A percentile compares a stretch with the other conserved stretches of the same genome.
Conservation (phyloP, 1,140 invertebrate genomes). For the Brachionus plicatilis region DNA sequence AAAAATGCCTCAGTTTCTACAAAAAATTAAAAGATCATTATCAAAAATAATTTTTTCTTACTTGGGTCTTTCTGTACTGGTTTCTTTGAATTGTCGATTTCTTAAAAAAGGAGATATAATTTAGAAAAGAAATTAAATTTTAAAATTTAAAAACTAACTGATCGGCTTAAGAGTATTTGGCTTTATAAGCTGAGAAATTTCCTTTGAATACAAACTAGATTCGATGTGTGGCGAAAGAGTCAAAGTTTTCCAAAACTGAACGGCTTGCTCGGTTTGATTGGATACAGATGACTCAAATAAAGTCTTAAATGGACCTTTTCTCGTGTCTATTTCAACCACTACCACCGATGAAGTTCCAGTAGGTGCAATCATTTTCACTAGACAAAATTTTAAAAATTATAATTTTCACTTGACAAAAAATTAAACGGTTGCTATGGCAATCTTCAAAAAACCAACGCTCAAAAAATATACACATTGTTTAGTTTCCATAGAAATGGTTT, state of each 20-base stretch:
- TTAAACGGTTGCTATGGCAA: background rate
- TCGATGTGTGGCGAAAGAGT: conserved; percentile 29
- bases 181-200: conserved; percentile 22
- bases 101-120: background rate
- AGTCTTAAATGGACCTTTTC: conserved; percentile 1
- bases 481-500: background rate
- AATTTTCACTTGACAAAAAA: background rate
- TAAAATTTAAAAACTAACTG: background rate
- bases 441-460: background rate
- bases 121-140: background rate
- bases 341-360: conserved; percentile 22
- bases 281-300: conserved; percentile 19
- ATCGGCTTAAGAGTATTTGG: conserved; percentile 1
- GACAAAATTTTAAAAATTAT: background rate
- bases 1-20: conserved; percentile 15
- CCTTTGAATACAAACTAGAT: conserved; percentile 37
- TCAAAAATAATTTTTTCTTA: background rate
- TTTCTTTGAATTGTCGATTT: conserved; percentile 32
- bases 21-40: background rate
- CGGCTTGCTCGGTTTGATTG: conserved; percentile 19
- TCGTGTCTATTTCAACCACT: conserved; percentile 37
- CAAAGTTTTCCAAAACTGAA: conserved; percentile 39
- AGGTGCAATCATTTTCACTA: background rate
- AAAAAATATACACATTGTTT: background rate
- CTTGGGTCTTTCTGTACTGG: background rate